phyloP scores from a whole-genome alignment of 2,888 invertebrate genomes.

The Netelia virgata region DNA sequence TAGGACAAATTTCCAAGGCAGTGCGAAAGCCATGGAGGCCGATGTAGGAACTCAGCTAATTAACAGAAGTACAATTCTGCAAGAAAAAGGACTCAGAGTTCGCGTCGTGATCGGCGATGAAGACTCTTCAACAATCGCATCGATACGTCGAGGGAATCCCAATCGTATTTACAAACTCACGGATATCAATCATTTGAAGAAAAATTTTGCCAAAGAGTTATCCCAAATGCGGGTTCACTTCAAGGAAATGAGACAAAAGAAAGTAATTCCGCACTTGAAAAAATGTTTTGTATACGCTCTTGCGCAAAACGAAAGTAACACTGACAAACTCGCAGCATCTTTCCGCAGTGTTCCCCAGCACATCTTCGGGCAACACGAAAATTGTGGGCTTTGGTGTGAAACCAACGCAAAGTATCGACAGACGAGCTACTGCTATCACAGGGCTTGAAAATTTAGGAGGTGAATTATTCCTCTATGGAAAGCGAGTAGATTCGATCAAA shows the following conservation, averaged over 20 bases:
- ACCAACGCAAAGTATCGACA: slow-evolving; percentile 18
- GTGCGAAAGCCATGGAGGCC: slow-evolving; percentile 75
- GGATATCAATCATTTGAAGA: slow-evolving; percentile 35
- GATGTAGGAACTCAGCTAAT: slow-evolving; percentile 69
- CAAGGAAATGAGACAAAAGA: slow-evolving; percentile 10
- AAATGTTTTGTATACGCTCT: slow-evolving; percentile 70
- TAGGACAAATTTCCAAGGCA: slow-evolving; percentile 71
- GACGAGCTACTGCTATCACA: slow-evolving; percentile 29
- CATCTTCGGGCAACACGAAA: slow-evolving; percentile 60
- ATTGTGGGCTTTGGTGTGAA: slow-evolving; percentile 41
- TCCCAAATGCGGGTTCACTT: slow-evolving; percentile 18
- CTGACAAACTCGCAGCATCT: slow-evolving; percentile 45
- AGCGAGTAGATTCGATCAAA: slow-evolving; percentile 33
- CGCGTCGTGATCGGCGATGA: slow-evolving; percentile 73
- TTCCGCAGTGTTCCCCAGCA: slow-evolving; percentile 64
- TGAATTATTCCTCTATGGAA: slow-evolving; percentile 30
- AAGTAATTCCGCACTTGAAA: slow-evolving; percentile 28
- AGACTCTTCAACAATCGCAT: slow-evolving; percentile 70
- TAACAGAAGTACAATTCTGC: slow-evolving; percentile 69
- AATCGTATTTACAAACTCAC: slow-evolving; percentile 32
- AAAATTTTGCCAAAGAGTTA: slow-evolving; percentile 31
- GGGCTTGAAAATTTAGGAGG: slow-evolving; percentile 42
- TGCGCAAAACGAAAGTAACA: slow-evolving; percentile 63
- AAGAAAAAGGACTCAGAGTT: slow-evolving; percentile 68
- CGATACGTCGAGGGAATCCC: slow-evolving; percentile 19